phyloP scores from a whole-genome alignment of 2,113 vertebrate species.

The Paradisaea rubra region DNA sequence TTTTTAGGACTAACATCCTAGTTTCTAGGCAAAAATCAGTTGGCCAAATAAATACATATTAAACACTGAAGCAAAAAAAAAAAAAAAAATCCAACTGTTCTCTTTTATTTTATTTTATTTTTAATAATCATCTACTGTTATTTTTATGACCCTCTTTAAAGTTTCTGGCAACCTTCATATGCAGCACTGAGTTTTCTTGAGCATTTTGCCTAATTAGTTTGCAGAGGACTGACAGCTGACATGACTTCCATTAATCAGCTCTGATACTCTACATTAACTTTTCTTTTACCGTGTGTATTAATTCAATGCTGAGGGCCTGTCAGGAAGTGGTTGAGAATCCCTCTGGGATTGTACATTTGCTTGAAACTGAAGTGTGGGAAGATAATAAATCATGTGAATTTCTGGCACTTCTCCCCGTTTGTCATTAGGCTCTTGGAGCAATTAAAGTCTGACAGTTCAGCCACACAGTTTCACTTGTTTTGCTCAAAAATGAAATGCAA shows the following conservation, averaged over 20 bases:
- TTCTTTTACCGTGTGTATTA: constrained; percentile 62
- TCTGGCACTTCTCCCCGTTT: not conserved
- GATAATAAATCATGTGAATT: constrained; percentile 52
- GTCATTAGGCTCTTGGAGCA: constrained; percentile 8
- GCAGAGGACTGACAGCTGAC: constrained; percentile 52
- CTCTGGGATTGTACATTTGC: constrained; percentile 44
- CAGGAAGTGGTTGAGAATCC: constrained; percentile 42
- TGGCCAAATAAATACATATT: not conserved
- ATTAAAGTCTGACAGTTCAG: constrained; percentile 16
- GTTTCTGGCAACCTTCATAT: constrained; percentile 51
- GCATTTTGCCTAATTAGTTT: constrained; percentile 67
- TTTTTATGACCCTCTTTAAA: constrained; percentile 37
- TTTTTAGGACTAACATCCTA: not conserved
- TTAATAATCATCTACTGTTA: not conserved
- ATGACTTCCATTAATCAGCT: constrained; percentile 61
- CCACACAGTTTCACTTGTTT: not conserved
- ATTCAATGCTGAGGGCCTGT: constrained; percentile 51
- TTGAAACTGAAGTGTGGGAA: constrained; percentile 36
- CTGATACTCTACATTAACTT: constrained; percentile 57
- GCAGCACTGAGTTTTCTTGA: constrained; percentile 13
- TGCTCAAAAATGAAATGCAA: not conserved
- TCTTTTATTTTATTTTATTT: not conserved
- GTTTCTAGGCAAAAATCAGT: not conserved
- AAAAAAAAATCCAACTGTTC: not conserved
- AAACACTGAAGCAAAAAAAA: not conserved